Percentiles rank a stretch among this genome's conserved stretches.
These are phyloP conservation scores for Mimumesa dahlbomi DNA, from an alignment of 2,888 invertebrate species.

Conservation along the genomic window DNA sequence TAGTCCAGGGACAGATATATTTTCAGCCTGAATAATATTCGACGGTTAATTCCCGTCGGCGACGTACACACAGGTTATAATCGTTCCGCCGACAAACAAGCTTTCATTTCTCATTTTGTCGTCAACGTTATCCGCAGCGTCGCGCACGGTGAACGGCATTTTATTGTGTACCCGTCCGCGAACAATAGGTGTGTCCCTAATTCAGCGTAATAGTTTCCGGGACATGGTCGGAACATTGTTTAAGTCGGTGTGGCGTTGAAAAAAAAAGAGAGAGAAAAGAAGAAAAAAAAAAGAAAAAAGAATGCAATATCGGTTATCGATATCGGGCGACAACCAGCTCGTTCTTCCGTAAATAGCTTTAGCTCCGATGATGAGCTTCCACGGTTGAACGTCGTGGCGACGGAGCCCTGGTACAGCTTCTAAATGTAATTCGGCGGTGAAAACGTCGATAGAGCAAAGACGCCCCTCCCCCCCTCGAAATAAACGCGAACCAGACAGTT, in stretches of 20 bases:
- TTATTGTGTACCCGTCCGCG: too few species aligned
- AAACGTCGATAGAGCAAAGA: background rate
- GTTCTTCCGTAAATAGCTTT: conserved; percentile 45
- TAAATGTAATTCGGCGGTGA: conserved; percentile 31
- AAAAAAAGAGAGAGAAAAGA: too few species aligned
- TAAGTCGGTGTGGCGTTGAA: conserved; percentile 14
- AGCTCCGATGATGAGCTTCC: conserved; percentile 37
- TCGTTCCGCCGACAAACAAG: too few species aligned
- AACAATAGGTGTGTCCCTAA: conserved; percentile 45
- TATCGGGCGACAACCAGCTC: conserved; percentile 38
- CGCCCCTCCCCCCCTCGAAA: too few species aligned
- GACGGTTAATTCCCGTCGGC: too few species aligned
- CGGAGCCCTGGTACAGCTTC: conserved; percentile 1
- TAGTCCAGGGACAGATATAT: too few species aligned
- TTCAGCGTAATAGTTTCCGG: conserved; percentile 49
- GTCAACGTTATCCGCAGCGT: too few species aligned
- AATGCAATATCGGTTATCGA: conserved; percentile 56
- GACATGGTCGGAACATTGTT: conserved; percentile 33
- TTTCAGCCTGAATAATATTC: too few species aligned
- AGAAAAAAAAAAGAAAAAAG: conserved; percentile 41
- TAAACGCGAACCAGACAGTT: too few species aligned
- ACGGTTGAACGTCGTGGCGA: conserved; percentile 23
- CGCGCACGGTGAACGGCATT: too few species aligned
- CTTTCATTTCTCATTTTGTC: too few species aligned
- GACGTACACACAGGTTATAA: too few species aligned